Evolutionary conservation across 2,113 vertebrate genomes (phyloP).

Genomic region (Meles meles): DNA sequence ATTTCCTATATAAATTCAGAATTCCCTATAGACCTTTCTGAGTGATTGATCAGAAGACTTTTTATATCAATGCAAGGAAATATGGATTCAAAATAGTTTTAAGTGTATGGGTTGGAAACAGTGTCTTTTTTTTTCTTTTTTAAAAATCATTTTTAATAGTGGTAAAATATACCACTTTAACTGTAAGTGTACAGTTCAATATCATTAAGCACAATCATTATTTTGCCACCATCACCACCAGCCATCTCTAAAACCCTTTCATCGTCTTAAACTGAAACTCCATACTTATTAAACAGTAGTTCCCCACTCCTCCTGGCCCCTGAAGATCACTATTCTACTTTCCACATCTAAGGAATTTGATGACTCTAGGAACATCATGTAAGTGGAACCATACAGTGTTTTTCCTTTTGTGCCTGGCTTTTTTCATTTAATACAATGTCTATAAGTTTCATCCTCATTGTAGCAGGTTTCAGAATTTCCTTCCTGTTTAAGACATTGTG

Average conservation of each 20-base stretch:
- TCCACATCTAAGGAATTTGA: not conserved
- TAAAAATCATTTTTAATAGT: not conserved
- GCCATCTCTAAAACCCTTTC: not conserved
- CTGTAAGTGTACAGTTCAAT: not conserved
- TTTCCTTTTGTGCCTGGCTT: not conserved
- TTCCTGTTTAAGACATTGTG: not conserved
- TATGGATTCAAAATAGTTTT: not conserved
- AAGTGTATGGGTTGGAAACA: not conserved
- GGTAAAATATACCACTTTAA: not conserved
- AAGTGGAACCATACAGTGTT: not conserved
- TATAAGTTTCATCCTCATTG: not conserved
- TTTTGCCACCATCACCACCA: not conserved
- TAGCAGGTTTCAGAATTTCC: not conserved
- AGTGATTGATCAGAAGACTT: not conserved
- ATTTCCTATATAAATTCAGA: not conserved
- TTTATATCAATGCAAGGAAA: not conserved
- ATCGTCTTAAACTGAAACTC: not conserved
- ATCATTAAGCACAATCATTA: not conserved
- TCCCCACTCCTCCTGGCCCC: fast-evolving
- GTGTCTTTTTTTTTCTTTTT: not conserved
- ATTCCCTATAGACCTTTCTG: not conserved
- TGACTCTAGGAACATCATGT: not conserved
- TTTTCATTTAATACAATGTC: not conserved
- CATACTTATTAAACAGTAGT: not conserved
- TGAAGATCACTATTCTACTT: not conserved